These are phyloP conservation scores for Distichodus sexfasciatus DNA, from an alignment of 2,797 vertebrate genomes.

Conservation along the genomic window DNA sequence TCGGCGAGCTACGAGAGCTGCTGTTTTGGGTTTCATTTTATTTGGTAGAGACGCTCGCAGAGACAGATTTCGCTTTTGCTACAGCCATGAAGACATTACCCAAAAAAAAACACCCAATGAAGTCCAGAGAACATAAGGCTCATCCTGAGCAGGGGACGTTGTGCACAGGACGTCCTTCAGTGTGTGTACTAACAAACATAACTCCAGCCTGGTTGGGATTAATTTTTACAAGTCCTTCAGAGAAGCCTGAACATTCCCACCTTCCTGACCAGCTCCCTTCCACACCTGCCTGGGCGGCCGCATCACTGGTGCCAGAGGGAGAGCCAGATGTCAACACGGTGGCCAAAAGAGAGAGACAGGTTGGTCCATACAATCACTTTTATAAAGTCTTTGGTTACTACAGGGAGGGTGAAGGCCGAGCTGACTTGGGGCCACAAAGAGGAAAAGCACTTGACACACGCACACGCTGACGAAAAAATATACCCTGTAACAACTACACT, in stretches of 20 bases:
- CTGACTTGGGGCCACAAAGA: conserved; percentile 49
- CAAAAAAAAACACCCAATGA: too few relatives aligned
- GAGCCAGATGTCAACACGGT: conserved; percentile 1
- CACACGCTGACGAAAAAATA: conserved; percentile 53
- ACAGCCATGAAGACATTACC: conserved; percentile 47
- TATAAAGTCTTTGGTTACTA: conserved; percentile 96
- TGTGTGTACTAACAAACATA: conserved; percentile 84
- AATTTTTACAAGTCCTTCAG: conserved; percentile 70
- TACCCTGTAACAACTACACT: conserved; percentile 76
- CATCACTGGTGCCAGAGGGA: too few relatives aligned
- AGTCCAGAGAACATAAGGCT: conserved; percentile 60
- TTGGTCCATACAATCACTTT: conserved; percentile 96
- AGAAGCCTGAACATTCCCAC: conserved; percentile 80
- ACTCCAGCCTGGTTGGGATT: conserved; percentile 82
- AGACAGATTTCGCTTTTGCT: conserved; percentile 41
- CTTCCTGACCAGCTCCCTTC: conserved; percentile 68
- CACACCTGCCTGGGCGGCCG: too few relatives aligned
- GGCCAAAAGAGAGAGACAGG: conserved; percentile 68
- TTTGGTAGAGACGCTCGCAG: conserved; percentile 49
- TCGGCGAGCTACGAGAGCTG: conserved; percentile 5
- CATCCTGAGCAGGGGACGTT: conserved; percentile 84
- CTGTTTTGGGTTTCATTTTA: conserved; percentile 20
- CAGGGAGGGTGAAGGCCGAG: conserved; percentile 68
- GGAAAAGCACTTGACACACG: conserved; percentile 34
- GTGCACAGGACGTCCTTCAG: conserved; percentile 85